These are phyloP conservation scores for Adelognathus sp. DNA, from an alignment of 2,888 invertebrate genomes.

Conservation along the genomic window DNA sequence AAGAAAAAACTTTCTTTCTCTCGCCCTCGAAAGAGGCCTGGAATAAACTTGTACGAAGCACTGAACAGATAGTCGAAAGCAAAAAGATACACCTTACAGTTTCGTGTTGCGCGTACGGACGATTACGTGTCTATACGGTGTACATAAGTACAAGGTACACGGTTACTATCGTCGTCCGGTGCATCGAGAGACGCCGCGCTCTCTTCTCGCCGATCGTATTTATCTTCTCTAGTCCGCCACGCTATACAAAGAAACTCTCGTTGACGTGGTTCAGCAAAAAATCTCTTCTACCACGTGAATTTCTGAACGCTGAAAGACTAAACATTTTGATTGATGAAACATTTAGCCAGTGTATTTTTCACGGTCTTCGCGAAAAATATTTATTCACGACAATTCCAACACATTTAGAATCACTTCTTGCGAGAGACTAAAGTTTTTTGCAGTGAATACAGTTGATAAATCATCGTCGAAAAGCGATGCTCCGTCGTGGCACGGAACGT, in stretches of 20 bases:
- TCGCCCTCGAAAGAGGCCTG: neutral
- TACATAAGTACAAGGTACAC: conserved; percentile 52
- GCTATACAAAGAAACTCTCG: conserved; percentile 7
- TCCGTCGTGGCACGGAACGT: no score
- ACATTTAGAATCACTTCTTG: no score
- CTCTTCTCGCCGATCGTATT: conserved; percentile 14
- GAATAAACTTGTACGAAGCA: neutral
- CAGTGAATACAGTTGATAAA: neutral
- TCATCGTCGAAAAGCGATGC: no score
- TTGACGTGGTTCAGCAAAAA: neutral
- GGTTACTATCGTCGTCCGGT: conserved; percentile 40
- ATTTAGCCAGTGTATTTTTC: no score
- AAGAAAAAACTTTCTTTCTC: neutral
- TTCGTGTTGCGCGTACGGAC: conserved; percentile 40
- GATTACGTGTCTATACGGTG: conserved; percentile 50
- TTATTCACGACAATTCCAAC: no score
- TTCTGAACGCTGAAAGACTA: neutral
- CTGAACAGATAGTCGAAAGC: neutral
- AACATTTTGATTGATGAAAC: neutral
- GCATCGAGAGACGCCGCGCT: conserved; percentile 29
- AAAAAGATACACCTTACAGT: conserved; percentile 23
- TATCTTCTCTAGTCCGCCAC: neutral
- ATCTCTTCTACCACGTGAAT: neutral
- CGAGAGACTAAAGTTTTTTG: neutral
- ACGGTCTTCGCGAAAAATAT: no score